Evolutionary conservation across 2,113 vertebrate species (phyloP).

Genomic region (Pteruthius melanotis): DNA sequence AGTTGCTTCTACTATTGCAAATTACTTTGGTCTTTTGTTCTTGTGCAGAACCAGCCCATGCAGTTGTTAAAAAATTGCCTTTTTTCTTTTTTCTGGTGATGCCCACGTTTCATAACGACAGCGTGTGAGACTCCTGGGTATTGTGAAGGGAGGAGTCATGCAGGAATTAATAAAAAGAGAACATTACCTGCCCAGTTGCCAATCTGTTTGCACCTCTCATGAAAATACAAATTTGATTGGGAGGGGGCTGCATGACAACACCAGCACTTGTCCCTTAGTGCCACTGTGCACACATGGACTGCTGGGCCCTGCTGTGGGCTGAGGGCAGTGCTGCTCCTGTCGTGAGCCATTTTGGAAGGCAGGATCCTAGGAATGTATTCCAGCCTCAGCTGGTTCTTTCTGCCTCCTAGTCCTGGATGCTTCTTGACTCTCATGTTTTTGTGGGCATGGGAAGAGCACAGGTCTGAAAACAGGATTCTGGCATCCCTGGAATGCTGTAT

Average conservation of each 20-base stretch:
- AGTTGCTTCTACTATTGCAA: background rate
- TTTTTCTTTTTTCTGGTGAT: background rate
- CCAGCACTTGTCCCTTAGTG: background rate
- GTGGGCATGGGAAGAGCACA: background rate
- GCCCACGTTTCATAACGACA: background rate
- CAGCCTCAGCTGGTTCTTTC: background rate
- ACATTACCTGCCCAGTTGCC: background rate
- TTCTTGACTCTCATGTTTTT: background rate
- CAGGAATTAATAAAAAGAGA: background rate
- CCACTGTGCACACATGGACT: rapidly evolving
- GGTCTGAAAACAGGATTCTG: background rate
- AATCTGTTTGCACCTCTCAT: background rate
- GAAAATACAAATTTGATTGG: background rate
- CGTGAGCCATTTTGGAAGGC: background rate
- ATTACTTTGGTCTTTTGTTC: background rate
- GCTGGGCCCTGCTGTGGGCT: background rate
- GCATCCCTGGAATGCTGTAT: background rate
- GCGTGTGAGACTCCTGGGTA: background rate
- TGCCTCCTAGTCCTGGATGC: background rate
- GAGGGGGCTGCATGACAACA: background rate
- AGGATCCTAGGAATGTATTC: background rate
- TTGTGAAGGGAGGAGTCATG: background rate
- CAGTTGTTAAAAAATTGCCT: background rate
- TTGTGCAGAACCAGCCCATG: background rate
- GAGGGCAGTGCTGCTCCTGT: background rate